Conservation (phyloP, 1,140 invertebrate species). For the Agraylea sexmaculata region DNA sequence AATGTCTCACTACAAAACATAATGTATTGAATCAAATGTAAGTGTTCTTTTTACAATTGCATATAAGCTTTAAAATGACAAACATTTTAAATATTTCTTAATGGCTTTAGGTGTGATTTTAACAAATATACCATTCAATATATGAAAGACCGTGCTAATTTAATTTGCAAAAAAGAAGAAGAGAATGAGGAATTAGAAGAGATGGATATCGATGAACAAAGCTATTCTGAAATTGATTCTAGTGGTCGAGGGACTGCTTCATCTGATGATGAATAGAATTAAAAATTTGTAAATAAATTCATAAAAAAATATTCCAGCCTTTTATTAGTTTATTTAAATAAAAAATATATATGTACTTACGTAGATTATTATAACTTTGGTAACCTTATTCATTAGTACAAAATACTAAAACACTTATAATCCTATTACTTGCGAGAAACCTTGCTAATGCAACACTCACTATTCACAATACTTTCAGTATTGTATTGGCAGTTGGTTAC, state of each 20-base stretch:
- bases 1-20: constrained; percentile 66
- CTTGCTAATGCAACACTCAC: no score
- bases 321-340: neutral
- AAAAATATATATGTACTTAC: no score
- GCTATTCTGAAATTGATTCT: constrained; percentile 25
- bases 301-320: constrained; percentile 12
- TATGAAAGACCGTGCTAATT: constrained; percentile 43
- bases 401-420: no score
- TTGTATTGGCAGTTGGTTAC: no score
- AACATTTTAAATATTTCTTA: neutral
- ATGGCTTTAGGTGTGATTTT: constrained; percentile 57
- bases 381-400: neutral
- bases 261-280: constrained; percentile 15
- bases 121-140: constrained; percentile 67
- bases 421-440: no score
- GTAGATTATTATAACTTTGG: neutral
- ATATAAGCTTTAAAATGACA: neutral
- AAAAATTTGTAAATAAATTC: neutral
- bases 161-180: constrained; percentile 29
- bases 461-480: no score
- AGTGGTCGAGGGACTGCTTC: constrained; percentile 29
- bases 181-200: constrained; percentile 15
- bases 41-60: constrained; percentile 30
- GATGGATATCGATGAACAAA: constrained; percentile 25
- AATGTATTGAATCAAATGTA: constrained; percentile 78